Base-by-base conservation (phyloP, 2,797 vertebrate genomes). In the Lateolabrax maculatus region DNA sequence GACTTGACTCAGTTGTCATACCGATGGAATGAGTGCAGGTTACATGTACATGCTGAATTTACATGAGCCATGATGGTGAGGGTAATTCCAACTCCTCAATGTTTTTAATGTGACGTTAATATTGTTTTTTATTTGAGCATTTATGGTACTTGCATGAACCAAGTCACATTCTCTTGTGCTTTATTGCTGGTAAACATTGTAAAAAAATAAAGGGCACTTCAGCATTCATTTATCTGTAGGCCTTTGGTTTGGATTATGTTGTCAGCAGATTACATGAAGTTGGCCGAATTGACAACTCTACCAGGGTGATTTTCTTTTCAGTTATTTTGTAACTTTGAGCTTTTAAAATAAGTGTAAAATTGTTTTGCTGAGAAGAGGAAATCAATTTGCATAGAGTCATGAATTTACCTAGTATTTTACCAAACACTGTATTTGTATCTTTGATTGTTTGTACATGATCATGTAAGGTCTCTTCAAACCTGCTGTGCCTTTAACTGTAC, bases 401-500 rank as follows among this genome's bases (percentile, higher is more conserved):
- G 8, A 31, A 41, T 64, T 48, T 48, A 49, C 18, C 10, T 37
- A 34, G 11, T 1, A 83, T 21, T 57, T n/a, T 37, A 27, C 16
- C 15, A 46, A n/a, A 44, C 21, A 25, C 9, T 41, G 10, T 62
- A 23, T 67, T 49, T 57, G 9, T 44, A 64, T 13, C 25, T 71
- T 31, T 71, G 10, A 31, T 62, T 64, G 31, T 61, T 46, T 70
- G 23, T 48, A 49, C 46, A 44, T 37, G 4, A 60, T 70, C 37
- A 36, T 15, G 56, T 46, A 49, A 27, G 4, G 1, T 44, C 53
- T 65, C 41, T 65, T 72, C 52, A 64, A 79, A 74, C 80, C 79
- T 81, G 41, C 25, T 70, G 85, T 91, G 88, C 82, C 86, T 88
- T 88, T 31, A 64, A 62, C n/a, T 12, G 55, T 27, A 37, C 34